phyloP scores from a whole-genome alignment of 2,888 invertebrate species.

The Adineta ricciae region DNA sequence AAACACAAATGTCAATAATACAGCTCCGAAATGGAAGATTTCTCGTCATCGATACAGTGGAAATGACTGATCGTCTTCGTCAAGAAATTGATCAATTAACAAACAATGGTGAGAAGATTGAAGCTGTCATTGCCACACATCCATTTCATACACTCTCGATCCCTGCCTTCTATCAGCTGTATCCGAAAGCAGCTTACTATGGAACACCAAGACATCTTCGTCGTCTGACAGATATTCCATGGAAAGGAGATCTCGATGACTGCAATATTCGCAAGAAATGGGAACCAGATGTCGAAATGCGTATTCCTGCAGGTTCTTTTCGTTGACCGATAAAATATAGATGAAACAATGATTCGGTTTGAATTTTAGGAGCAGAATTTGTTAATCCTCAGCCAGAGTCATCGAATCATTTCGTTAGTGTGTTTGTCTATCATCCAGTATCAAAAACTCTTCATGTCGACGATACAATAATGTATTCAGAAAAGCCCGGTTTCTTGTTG shows the following conservation, averaged over 20 bases:
- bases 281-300: conserved; percentile 15
- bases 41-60: conserved; percentile 17
- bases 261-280: background rate
- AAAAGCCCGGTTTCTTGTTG: background rate
- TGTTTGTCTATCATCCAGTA: conserved; percentile 16
- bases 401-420: conserved; percentile 2
- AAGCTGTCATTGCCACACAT: conserved; percentile 16
- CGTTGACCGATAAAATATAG: background rate
- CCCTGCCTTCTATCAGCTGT: background rate
- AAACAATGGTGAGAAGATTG: background rate
- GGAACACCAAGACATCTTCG: conserved; percentile 19
- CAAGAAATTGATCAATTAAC: conserved; percentile 2
- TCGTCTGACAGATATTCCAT: conserved; percentile 14
- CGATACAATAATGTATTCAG: background rate
- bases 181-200: background rate
- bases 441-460: conserved; percentile 14
- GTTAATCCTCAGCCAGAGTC: conserved; percentile 17
- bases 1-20: conserved; percentile 16
- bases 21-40: background rate
- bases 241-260: background rate
- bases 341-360: background rate
- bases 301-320: background rate
- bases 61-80: background rate
- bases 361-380: conserved; percentile 12
- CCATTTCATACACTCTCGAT: conserved; percentile 14